These are phyloP conservation scores for Malaclemys terrapin DNA, from an alignment of 2,113 vertebrate species.

Conservation along the genomic window DNA sequence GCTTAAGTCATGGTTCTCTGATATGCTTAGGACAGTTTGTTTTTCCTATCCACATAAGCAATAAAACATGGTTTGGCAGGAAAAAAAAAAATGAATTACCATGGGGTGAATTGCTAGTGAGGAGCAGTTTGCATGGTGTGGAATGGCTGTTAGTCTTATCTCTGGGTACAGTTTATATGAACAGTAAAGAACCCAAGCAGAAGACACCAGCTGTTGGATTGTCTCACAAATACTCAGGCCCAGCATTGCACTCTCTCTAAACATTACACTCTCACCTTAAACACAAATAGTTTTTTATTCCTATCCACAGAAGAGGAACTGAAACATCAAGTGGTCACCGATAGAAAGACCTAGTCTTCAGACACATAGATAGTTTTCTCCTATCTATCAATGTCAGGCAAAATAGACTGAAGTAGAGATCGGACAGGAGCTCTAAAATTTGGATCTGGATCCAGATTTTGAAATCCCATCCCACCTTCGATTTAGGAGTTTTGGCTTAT, in stretches of 20 bases:
- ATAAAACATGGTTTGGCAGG: conserved; percentile 39
- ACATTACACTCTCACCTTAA: background rate
- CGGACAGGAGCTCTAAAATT: rapidly evolving
- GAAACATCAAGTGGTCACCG: rapidly evolving
- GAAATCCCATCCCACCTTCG: background rate
- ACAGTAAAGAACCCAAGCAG: background rate
- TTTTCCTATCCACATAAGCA: conserved; percentile 57
- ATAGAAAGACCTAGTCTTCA: background rate
- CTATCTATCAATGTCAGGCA: rapidly evolving
- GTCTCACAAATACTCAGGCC: background rate
- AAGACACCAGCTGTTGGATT: rapidly evolving
- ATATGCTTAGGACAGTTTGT: conserved; percentile 21
- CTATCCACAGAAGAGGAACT: no score
- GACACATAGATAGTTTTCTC: rapidly evolving
- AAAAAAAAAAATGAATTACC: background rate
- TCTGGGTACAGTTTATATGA: background rate
- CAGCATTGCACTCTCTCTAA: background rate
- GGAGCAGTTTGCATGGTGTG: rapidly evolving
- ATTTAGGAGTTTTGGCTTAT: background rate
- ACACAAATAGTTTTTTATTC: background rate
- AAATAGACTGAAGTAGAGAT: background rate
- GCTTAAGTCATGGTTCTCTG: background rate
- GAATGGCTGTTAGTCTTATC: background rate
- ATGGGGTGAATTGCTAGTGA: background rate
- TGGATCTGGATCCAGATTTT: background rate